These are phyloP conservation scores for Rhabdophis nuchalis DNA, from an alignment of 2,797 vertebrate species.

Conservation along the genomic window DNA sequence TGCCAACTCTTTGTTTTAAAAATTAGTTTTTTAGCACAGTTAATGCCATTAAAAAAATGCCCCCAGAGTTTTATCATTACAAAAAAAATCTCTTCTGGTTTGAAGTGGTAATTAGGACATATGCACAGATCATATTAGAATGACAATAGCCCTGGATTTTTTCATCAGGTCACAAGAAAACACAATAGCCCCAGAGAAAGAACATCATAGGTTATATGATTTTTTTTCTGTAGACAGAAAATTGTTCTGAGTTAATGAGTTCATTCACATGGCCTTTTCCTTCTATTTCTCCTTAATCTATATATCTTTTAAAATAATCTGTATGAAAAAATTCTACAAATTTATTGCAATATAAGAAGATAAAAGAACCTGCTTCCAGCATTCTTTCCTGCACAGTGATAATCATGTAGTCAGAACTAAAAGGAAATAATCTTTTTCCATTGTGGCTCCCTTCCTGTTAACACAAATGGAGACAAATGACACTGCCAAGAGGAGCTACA, in stretches of 20 bases:
- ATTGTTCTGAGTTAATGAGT: no score
- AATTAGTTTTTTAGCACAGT: background rate
- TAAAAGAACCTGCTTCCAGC: background rate
- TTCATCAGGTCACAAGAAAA: background rate
- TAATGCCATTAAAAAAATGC: background rate
- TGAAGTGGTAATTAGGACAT: background rate
- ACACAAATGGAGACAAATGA: background rate
- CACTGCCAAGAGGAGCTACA: background rate
- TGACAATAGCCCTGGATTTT: background rate
- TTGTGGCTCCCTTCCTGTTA: background rate
- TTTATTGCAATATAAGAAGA: background rate
- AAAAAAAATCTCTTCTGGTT: background rate
- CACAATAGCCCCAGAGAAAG: background rate
- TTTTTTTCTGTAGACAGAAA: background rate
- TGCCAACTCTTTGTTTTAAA: background rate
- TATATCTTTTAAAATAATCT: background rate
- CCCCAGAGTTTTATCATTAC: background rate
- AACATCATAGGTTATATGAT: background rate
- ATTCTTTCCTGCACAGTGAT: background rate
- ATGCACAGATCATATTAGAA: background rate
- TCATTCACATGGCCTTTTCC: background rate
- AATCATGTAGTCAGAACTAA: background rate
- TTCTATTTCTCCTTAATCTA: background rate
- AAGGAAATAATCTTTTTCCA: background rate
- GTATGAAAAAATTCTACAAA: background rate